Percentiles rank a stretch among this genome's conserved stretches.
phyloP scores from a whole-genome alignment of 2,888 invertebrate species.

The Cryptocephalus moraei region DNA sequence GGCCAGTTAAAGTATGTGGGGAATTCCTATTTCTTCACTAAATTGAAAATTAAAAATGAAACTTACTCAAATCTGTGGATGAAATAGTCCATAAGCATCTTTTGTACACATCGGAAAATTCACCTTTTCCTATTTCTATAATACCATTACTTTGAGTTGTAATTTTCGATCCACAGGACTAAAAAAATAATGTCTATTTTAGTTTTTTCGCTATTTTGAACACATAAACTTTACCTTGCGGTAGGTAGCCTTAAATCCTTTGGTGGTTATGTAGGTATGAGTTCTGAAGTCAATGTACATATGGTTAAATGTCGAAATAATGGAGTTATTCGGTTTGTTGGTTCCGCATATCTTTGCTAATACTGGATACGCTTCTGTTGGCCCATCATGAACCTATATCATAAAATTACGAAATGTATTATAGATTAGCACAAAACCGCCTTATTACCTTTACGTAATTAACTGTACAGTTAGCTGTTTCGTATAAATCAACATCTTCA shows the following conservation, averaged over 20 bases:
- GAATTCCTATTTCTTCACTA: background rate
- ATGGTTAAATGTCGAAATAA: slow-evolving; percentile 49
- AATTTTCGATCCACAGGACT: slow-evolving; percentile 62
- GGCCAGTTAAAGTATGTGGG: too few species aligned
- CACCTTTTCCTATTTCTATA: slow-evolving; percentile 13
- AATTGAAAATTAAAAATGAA: background rate
- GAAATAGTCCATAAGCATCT: slow-evolving; percentile 67
- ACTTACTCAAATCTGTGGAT: slow-evolving; percentile 42
- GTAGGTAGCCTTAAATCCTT: slow-evolving; percentile 69
- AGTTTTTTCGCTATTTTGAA: background rate
- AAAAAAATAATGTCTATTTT: slow-evolving; percentile 7
- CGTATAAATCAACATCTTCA: slow-evolving; percentile 48
- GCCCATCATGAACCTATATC: slow-evolving; percentile 43
- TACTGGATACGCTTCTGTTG: slow-evolving; percentile 38
- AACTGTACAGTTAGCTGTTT: slow-evolving; percentile 15
- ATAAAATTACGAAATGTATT: slow-evolving; percentile 4
- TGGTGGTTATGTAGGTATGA: slow-evolving; percentile 46
- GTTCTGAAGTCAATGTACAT: slow-evolving; percentile 57
- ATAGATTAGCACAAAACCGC: too few species aligned
- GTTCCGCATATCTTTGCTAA: slow-evolving; percentile 49
- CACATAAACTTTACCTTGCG: slow-evolving; percentile 37
- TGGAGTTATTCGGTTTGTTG: slow-evolving; percentile 37
- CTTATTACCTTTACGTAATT: slow-evolving; percentile 26
- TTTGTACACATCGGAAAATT: slow-evolving; percentile 23
- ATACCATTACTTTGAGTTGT: slow-evolving; percentile 43